Evolutionary conservation across 2,797 vertebrate genomes (phyloP).

Genomic region (Sebastes vulpes): DNA sequence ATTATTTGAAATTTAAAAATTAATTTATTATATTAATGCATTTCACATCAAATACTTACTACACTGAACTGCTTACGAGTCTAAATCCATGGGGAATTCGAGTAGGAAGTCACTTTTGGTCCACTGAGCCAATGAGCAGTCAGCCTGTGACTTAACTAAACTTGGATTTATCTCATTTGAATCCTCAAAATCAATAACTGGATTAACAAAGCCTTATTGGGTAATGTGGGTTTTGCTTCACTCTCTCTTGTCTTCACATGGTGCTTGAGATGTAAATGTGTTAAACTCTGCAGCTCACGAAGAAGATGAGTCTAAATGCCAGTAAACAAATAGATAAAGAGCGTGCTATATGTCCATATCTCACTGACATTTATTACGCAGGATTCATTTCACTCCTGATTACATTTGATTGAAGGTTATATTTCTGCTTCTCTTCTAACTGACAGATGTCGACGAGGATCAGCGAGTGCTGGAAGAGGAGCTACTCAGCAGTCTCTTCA

Average conservation of each 20-base stretch:
- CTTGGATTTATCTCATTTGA: not conserved
- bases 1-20: not conserved
- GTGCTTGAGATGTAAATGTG: not conserved
- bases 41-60: not conserved
- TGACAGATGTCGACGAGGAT: conserved; percentile 91
- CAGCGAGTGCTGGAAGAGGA: conserved; percentile 91
- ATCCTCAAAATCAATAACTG: not conserved
- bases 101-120: not conserved
- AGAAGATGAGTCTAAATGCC: not conserved
- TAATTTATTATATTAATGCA: no score
- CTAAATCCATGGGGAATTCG: not conserved
- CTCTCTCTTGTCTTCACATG: not conserved
- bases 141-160: not conserved
- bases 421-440: conserved; percentile 22
- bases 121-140: not conserved
- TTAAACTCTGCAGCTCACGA: not conserved
- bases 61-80: not conserved
- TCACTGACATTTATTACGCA: not conserved
- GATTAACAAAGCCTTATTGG: not conserved
- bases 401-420: not conserved
- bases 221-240: not conserved
- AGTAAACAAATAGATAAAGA: not conserved
- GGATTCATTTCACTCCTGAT: not conserved
- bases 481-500: conserved; percentile 91
- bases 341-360: not conserved